Evolutionary conservation across 37 sponge, comb jelly and placozoan genomes (phyloP).

Genomic region (Mnemiopsis leidyi): DNA sequence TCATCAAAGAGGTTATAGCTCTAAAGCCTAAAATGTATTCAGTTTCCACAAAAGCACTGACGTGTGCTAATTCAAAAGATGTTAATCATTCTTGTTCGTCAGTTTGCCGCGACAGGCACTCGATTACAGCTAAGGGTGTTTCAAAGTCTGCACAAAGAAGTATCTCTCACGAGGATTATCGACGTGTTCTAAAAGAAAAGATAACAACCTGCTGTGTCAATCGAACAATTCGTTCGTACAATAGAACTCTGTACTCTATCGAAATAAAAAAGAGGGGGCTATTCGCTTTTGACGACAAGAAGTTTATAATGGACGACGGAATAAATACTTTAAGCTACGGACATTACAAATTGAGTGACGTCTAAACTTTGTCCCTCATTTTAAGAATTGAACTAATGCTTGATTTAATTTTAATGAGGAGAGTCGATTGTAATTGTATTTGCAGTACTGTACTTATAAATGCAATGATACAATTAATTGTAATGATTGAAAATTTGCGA

Average conservation of each 20-base stretch:
- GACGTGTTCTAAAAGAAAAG: background rate
- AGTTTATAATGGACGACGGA: conserved; percentile 36
- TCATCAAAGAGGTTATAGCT: conserved; percentile 23
- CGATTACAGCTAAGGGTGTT: conserved; percentile 24
- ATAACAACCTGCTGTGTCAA: background rate
- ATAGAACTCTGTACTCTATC: background rate
- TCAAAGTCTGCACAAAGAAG: background rate
- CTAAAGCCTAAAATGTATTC: conserved; percentile 59
- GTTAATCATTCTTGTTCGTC: background rate
- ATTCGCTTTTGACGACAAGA: conserved; percentile 46
- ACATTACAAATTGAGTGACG: background rate
- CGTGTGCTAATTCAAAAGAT: background rate
- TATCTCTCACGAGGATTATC: background rate
- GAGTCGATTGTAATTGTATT: too few relatives aligned
- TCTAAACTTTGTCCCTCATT: too few relatives aligned
- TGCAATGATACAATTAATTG: too few relatives aligned
- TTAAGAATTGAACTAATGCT: too few relatives aligned
- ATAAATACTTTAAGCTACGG: conserved; percentile 21
- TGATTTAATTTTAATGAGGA: too few relatives aligned
- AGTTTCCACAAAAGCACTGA: background rate
- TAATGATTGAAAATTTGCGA: too few relatives aligned
- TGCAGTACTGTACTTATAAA: too few relatives aligned
- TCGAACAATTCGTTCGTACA: background rate
- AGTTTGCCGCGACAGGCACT: background rate
- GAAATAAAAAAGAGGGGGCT: background rate